Evolutionary conservation across 2,113 vertebrate genomes (phyloP), one percentile per base, ranked within the genome.

Genomic region (Oryzias javanicus): DNA sequence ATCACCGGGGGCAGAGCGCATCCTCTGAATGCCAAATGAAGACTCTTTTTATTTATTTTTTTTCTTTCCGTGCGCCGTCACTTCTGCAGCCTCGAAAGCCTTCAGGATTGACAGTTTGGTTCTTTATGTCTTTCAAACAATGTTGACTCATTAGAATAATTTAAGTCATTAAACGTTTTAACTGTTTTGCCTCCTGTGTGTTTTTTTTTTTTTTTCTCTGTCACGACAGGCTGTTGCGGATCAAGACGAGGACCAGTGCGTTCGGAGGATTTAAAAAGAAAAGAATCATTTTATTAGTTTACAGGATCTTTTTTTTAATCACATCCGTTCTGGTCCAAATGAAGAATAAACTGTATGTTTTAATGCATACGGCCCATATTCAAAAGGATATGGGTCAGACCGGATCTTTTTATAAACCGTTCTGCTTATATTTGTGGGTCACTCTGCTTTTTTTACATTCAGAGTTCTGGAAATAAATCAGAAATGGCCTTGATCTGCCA

Each of bases 401-500:
- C 4, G 48, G 41, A 19, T 74, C 57, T 85, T 87, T 88, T 84
- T 86, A 87, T 82, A 82, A 20, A 35, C 82, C 68, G 80, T 40
- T 76, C 88, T 87, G 74, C 75, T 88, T 87, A 82, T 24, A 47
- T 54, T 83, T 85, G 77, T 76, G 79, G 82, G 86, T 82, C 83
- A 71, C 57, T 58, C 77, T 41, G 66, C 60, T 81, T 85, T 83
- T 74, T 74, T 74, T 72, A 67, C 56, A 74, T 52, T 29, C 19
- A 6, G 49, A 64, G 24, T 24, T 50, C 74, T 67, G 1, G 78
- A 49, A 87, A 87, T 86, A 86, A 87, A 87, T 86, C 63, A 78
- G 66, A 70, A 66, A 68, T 46, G 59, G 65, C 72, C 64, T 60
- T 64, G 51, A 62, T 72, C 42, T 53, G 59, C 63, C 49, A 67